Percentiles rank a stretch among this genome's conserved stretches.
These are phyloP conservation scores for Pseudococcus jackbeardsleyi DNA, from an alignment of 2,888 invertebrate genomes.

Conservation along the genomic window DNA sequence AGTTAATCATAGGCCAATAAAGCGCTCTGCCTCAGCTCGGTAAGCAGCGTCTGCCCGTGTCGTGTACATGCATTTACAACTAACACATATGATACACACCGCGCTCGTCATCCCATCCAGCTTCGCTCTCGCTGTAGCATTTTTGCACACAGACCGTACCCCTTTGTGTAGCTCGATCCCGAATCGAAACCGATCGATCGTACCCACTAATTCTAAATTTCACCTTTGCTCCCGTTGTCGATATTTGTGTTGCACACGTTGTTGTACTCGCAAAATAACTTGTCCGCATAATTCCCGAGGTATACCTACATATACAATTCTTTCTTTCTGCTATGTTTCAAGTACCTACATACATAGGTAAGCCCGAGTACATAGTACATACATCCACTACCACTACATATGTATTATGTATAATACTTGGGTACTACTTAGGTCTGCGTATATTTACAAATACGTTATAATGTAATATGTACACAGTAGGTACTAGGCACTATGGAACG, in stretches of 20 bases:
- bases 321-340: background rate
- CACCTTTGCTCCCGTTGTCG: constrained; percentile 58
- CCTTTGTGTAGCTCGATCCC: background rate
- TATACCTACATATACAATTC: background rate
- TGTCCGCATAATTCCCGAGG: constrained; percentile 31
- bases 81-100: no score
- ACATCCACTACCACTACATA: no score
- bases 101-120: no score
- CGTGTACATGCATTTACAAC: no score
- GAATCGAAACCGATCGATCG: background rate
- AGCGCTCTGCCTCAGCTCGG: background rate
- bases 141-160: background rate
- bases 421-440: background rate
- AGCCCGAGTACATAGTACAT: no score
- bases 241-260: constrained; percentile 58
- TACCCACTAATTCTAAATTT: constrained; percentile 52
- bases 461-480: background rate
- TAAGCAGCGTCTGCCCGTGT: background rate
- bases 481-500: background rate
- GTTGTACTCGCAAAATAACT: constrained; percentile 36
- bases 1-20: constrained; percentile 31
- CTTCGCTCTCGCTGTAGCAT: no score
- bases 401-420: no score
- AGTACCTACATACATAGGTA: no score
- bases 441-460: constrained; percentile 11